Evolutionary conservation across 1,140 invertebrate species (phyloP), one percentile per base, ranked within the genome.

Genomic region (Macrobrachium nipponense): DNA sequence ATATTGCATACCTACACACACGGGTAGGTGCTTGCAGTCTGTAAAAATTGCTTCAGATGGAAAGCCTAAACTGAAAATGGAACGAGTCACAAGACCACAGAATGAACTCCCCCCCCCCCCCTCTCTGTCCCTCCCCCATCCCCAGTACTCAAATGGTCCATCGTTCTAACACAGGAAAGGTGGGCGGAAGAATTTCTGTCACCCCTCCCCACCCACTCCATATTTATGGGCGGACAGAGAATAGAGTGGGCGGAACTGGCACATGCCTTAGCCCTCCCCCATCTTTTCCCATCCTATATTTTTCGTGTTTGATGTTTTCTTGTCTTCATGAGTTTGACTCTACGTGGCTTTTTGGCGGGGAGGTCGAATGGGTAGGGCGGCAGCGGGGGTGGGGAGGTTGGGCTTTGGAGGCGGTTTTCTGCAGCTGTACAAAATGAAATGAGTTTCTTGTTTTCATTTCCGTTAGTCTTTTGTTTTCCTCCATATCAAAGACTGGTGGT

Each of bases 271-370:
- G 20, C 23, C 27, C 23, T 73, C 20, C 43, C 17, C 43, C 17
- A 73, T 73, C 43, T 73, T 73, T 10, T 18, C 70, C 20, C 43
- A 27, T 36, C 17, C 14, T 60, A 51, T n/a, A 51, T 77, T n/a
- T 36, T n/a, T 59, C 43, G 5, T 58, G 43, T 51, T 77, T n/a
- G 12, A 77, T 60, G 17, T 77, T 20, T 20, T 18, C 58, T 58
- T 77, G 17, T 77, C n/a, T 77, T 58, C 27, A 36, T 77, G 17
- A 51, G 17, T 59, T 43, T 77, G 7, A 51, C 51, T 77, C 18
- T 59, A 11, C n/a, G 18, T 77, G 17, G 36, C 44, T 44, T 18
- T 43, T 18, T 76, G 77, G 83, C 64, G 27, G 83, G 83, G 62
- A 43, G 73, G 6, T 51, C 6, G 43, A 36, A 70, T 18, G n/a